These are phyloP conservation scores for Pristiophorus japonicus DNA, from an alignment of 2,113 vertebrate genomes.

Conservation along the genomic window DNA sequence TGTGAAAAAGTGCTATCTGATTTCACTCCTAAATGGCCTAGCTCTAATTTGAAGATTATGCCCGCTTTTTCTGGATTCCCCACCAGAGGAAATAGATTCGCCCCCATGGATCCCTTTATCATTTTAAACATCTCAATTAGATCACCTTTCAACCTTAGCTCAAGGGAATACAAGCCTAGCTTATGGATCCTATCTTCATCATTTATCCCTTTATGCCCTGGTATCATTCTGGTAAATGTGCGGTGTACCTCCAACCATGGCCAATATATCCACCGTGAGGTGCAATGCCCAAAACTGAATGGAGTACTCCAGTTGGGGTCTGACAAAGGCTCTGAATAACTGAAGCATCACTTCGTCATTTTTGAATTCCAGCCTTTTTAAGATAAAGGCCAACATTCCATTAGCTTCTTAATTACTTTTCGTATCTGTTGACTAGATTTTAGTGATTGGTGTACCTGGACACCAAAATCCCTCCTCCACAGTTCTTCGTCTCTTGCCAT, in stretches of 20 bases:
- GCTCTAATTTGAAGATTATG: neutral
- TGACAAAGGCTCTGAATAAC: neutral
- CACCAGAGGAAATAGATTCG: neutral
- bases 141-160: neutral
- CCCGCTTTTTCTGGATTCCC: neutral
- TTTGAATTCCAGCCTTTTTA: neutral
- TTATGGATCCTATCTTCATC: neutral
- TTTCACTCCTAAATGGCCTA: neutral
- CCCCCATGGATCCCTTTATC: neutral
- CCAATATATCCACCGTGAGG: neutral
- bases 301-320: neutral
- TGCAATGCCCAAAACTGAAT: neutral
- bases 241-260: too few species aligned
- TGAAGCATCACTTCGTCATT: neutral
- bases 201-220: neutral
- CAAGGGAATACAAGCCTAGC: neutral
- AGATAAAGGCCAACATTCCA: neutral
- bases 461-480: neutral
- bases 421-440: neutral
- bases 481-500: neutral
- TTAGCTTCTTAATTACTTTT: neutral
- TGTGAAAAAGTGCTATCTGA: neutral
- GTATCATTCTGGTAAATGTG: neutral
- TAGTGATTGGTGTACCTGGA: neutral
- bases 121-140: neutral